These are phyloP conservation scores for Anisognathus igniventris DNA, from an alignment of 2,797 vertebrate genomes.

Conservation along the genomic window DNA sequence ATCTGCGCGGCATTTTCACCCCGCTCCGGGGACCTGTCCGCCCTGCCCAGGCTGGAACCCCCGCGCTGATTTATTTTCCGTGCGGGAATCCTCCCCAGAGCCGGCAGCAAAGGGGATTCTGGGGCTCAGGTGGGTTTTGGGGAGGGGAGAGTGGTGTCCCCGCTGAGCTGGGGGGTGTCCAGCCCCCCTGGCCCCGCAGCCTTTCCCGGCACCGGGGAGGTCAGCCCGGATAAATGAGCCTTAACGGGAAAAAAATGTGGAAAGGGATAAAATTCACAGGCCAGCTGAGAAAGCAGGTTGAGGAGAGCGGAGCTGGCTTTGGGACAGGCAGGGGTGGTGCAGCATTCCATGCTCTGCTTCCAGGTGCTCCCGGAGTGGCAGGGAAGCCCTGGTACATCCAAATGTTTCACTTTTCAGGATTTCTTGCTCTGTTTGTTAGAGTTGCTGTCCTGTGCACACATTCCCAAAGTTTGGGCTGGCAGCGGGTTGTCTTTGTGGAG, in stretches of 20 bases:
- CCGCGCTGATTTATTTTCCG: neutral
- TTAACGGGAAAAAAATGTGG: neutral
- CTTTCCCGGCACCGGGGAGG: neutral
- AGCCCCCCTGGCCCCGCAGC: accelerated
- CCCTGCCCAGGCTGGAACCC: neutral
- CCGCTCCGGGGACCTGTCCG: neutral
- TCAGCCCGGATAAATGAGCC: neutral
- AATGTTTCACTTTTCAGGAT: neutral
- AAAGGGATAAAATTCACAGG: neutral
- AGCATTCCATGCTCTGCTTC: neutral
- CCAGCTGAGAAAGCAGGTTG: slow-evolving; percentile 27
- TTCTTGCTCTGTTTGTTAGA: accelerated
- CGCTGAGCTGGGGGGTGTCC: neutral
- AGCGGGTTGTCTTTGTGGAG: neutral
- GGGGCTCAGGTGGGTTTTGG: neutral
- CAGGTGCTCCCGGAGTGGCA: accelerated
- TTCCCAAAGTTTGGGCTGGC: neutral
- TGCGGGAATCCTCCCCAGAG: accelerated
- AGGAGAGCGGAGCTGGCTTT: neutral
- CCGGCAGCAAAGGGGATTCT: neutral
- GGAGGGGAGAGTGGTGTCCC: accelerated
- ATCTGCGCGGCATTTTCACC: accelerated
- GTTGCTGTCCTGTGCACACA: accelerated
- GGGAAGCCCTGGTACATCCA: too few species aligned
- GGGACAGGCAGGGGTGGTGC: neutral